phyloP scores from a whole-genome alignment of 1,140 invertebrate genomes.

The Carposina sasakii region DNA sequence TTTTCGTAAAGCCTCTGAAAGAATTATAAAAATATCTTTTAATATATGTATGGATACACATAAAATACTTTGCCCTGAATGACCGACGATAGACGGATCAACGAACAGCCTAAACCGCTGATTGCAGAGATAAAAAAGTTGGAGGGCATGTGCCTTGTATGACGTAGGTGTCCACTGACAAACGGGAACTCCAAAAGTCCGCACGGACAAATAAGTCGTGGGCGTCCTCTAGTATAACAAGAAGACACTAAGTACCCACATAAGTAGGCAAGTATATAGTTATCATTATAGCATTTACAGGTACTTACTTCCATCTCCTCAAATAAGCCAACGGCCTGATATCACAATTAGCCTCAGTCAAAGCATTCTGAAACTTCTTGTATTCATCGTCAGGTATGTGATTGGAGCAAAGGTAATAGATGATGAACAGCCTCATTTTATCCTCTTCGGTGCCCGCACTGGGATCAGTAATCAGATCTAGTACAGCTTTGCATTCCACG shows the following conservation, averaged over 20 bases:
- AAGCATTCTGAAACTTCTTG: constrained; percentile 84
- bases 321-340: constrained; percentile 88
- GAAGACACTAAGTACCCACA: too few species aligned
- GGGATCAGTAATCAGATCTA: constrained; percentile 89
- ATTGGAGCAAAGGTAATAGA: constrained; percentile 91
- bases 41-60: too few species aligned
- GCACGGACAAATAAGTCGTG: too few species aligned
- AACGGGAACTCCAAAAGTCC: too few species aligned
- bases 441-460: constrained; percentile 92
- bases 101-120: too few species aligned
- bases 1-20: constrained; percentile 85
- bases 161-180: too few species aligned
- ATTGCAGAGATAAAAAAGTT: too few species aligned
- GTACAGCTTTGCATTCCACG: constrained; percentile 81
- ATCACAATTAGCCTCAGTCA: constrained; percentile 90
- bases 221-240: too few species aligned
- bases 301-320: constrained; percentile 88
- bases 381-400: constrained; percentile 88
- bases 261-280: not conserved
- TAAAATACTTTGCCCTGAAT: too few species aligned
- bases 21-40: constrained; percentile 27
- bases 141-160: too few species aligned
- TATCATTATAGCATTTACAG: constrained; percentile 24
- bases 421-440: constrained; percentile 95
- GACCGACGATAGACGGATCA: too few species aligned